Evolutionary conservation across 23 tunicate genomes (phyloP).

Genomic region (Halocynthia roretzi): DNA sequence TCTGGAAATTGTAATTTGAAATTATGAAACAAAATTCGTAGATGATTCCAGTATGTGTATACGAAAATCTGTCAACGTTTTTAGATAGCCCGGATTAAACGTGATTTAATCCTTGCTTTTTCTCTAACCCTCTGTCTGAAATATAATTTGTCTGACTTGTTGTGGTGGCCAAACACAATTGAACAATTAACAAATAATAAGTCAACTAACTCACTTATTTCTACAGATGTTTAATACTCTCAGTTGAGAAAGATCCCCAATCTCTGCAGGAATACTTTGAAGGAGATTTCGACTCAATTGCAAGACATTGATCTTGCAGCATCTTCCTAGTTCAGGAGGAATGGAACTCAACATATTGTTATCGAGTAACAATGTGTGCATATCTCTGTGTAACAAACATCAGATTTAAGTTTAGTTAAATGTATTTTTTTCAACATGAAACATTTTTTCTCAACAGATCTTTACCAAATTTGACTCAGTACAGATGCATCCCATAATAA

Average conservation of each 20-base stretch:
- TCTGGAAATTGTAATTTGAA: constrained; percentile 23
- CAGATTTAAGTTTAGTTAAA: too few relatives aligned
- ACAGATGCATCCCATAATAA: too few relatives aligned
- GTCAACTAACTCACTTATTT: constrained; percentile 48
- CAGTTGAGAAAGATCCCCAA: constrained; percentile 72
- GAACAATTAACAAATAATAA: too few relatives aligned
- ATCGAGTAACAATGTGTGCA: constrained; percentile 63
- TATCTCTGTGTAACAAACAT: constrained; percentile 21
- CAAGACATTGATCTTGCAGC: constrained; percentile 42
- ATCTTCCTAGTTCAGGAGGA: constrained; percentile 68
- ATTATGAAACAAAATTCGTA: neutral
- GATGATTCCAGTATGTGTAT: too few relatives aligned
- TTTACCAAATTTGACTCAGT: neutral
- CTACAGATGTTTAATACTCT: constrained; percentile 78
- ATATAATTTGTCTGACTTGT: too few relatives aligned
- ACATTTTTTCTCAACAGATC: too few relatives aligned
- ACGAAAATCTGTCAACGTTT: too few relatives aligned
- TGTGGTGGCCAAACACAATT: too few relatives aligned
- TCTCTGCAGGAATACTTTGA: constrained; percentile 46
- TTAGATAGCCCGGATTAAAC: too few relatives aligned
- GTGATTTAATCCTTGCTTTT: too few relatives aligned
- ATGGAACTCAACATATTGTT: constrained; percentile 39
- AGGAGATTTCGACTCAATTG: constrained; percentile 75
- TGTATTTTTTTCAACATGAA: neutral
- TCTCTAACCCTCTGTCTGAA: too few relatives aligned